Evolutionary conservation across 1,140 invertebrate genomes (phyloP).

Genomic region (Panagrolaimus sp.): DNA sequence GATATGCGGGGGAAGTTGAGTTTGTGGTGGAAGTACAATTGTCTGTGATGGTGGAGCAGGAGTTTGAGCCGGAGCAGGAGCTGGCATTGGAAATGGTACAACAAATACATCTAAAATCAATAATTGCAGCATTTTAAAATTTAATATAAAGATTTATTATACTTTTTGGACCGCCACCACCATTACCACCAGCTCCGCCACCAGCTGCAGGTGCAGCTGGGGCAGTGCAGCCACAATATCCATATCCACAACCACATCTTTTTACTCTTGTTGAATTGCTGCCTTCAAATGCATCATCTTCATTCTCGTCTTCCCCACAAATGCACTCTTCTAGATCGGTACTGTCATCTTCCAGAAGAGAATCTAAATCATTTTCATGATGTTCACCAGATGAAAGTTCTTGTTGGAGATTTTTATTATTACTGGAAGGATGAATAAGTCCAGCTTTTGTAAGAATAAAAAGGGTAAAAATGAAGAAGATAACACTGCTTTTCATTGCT

Average conservation of each 20-base stretch:
- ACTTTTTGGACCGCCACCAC: neutral
- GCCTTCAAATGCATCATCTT: neutral
- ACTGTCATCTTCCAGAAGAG: too few relatives aligned
- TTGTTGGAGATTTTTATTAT: too few relatives aligned
- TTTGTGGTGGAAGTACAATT: neutral
- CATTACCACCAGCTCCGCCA: conserved; percentile 25
- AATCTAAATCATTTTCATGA: too few relatives aligned
- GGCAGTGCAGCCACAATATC: conserved; percentile 13
- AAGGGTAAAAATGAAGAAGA: too few relatives aligned
- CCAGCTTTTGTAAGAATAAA: too few relatives aligned
- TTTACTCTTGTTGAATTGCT: neutral
- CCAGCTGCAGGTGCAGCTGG: conserved; percentile 22
- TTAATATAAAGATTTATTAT: neutral
- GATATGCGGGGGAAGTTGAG: neutral
- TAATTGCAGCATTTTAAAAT: neutral
- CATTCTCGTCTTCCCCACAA: neutral
- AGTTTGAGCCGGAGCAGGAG: neutral
- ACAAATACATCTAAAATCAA: too few relatives aligned
- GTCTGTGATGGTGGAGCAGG: neutral
- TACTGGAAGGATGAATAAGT: too few relatives aligned
- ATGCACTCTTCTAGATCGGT: neutral
- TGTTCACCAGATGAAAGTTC: too few relatives aligned
- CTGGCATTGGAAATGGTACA: too few relatives aligned
- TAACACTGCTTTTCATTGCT: too few relatives aligned
- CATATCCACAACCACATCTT: neutral